Conservation (phyloP, 2,888 invertebrate genomes). For the Chirona hameri region DNA sequence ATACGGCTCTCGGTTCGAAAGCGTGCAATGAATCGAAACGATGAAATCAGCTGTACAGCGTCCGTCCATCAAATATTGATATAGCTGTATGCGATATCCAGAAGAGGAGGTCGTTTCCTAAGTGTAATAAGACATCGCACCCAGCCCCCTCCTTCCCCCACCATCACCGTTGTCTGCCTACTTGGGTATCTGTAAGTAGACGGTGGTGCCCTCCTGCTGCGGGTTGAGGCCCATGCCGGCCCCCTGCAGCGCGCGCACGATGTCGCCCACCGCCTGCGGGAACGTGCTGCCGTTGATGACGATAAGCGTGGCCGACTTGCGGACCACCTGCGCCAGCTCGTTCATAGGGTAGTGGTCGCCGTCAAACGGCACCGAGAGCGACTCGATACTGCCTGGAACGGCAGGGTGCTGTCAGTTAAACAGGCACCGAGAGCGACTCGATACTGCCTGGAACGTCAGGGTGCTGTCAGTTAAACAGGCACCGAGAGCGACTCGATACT, state of each 20-base stretch:
- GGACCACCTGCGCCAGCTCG: constrained; percentile 79
- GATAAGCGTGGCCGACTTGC: constrained; percentile 81
- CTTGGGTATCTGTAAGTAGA: constrained; percentile 86
- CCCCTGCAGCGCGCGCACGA: constrained; percentile 66
- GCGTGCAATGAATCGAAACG: too few relatives aligned
- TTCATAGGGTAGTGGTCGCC: constrained; percentile 77
- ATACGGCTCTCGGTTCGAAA: too few relatives aligned
- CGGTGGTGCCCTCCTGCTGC: constrained; percentile 87
- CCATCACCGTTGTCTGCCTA: constrained; percentile 47
- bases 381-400: constrained; percentile 58
- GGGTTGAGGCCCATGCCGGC: constrained; percentile 90
- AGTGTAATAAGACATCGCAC: background rate
- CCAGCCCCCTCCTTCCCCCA: background rate
- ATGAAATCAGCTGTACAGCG: too few relatives aligned
- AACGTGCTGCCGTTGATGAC: constrained; percentile 77
- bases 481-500: constrained; percentile 69
- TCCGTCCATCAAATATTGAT: too few relatives aligned
- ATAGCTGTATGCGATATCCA: too few relatives aligned
- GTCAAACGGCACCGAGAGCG: constrained; percentile 67
- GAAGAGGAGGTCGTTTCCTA: too few relatives aligned
- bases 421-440: too few relatives aligned
- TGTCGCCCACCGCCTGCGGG: constrained; percentile 76
- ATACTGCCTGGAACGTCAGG: too few relatives aligned
- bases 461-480: constrained; percentile 56
- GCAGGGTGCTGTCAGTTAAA: too few relatives aligned